A percentile compares a stretch with the other conserved stretches of the same genome.
Conservation (phyloP, 1,140 invertebrate genomes). For the Ceratina calcarata region DNA sequence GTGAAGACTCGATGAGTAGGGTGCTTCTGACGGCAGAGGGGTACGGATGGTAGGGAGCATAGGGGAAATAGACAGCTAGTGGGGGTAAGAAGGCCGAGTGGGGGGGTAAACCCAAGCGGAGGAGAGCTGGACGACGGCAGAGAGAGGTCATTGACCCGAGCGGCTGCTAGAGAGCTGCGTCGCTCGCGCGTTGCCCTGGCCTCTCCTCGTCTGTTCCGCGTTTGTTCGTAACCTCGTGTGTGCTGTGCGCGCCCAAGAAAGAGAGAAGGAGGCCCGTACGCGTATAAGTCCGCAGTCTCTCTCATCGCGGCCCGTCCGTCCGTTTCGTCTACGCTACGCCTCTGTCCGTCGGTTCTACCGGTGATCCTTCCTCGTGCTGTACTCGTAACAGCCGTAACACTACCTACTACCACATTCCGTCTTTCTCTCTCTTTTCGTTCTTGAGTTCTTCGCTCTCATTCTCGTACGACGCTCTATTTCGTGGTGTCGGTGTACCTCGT, state of each 20-base stretch:
- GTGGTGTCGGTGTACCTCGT: slow-evolving; percentile 18
- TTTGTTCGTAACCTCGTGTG: slow-evolving; percentile 67
- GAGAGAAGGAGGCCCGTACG: slow-evolving; percentile 42
- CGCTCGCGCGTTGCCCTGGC: slow-evolving; percentile 67
- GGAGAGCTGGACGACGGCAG: slow-evolving; percentile 73
- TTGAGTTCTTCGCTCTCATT: not conserved
- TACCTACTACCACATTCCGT: not conserved
- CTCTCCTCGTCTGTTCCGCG: slow-evolving; percentile 67
- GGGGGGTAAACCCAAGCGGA: slow-evolving; percentile 37
- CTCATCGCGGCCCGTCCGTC: not conserved
- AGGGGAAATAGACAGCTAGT: not conserved
- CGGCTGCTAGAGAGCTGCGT: slow-evolving; percentile 77
- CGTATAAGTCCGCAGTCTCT: not conserved
- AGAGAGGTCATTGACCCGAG: slow-evolving; percentile 79
- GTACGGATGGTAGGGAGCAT: not conserved
- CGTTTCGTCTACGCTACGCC: not conserved
- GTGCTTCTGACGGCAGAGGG: not conserved
- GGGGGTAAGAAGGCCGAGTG: not conserved
- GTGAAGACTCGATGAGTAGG: not conserved
- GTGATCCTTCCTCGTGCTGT: too few relatives aligned
- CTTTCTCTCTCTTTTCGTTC: slow-evolving; percentile 11
- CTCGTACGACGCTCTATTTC: slow-evolving; percentile 4
- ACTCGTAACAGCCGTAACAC: too few relatives aligned
- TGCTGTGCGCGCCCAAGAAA: slow-evolving; percentile 57
- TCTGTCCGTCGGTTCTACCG: slow-evolving; percentile 9